Evolutionary conservation across 1,140 invertebrate genomes (phyloP).

Genomic region (Latrodectus geometricus): DNA sequence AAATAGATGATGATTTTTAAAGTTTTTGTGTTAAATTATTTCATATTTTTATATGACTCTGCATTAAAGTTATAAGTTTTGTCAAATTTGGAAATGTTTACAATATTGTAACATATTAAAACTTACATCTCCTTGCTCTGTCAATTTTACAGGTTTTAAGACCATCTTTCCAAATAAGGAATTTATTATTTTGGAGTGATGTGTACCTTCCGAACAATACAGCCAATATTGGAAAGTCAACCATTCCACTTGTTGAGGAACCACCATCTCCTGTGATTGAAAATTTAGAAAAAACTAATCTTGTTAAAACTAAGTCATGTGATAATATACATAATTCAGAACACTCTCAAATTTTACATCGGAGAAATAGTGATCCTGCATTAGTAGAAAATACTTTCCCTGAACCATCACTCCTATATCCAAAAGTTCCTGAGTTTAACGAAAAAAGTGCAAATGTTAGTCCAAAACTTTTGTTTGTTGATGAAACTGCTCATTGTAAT

Average conservation of each 20-base stretch:
- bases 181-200: conserved; percentile 85
- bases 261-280: not conserved
- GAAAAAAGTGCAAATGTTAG: not conserved
- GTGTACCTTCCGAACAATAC: conserved; percentile 76
- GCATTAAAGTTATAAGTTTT: too few species aligned
- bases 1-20: too few species aligned
- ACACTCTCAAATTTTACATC: conserved; percentile 74
- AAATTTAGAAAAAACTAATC: conserved; percentile 54
- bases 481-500: not conserved
- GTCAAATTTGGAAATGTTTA: too few species aligned
- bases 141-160: conserved; percentile 79
- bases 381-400: conserved; percentile 68
- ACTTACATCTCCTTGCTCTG: too few species aligned
- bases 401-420: not conserved
- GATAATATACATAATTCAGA: conserved; percentile 80
- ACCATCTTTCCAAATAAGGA: conserved; percentile 85
- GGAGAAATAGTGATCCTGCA: conserved; percentile 85
- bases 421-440: not conserved
- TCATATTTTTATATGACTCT: too few species aligned
- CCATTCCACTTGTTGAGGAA: conserved; percentile 6
- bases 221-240: conserved; percentile 9
- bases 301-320: conserved; percentile 73
- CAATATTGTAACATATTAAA: too few species aligned
- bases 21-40: too few species aligned
- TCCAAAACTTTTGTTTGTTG: not conserved